phyloP scores from a whole-genome alignment of 2,113 vertebrate genomes.

The Corvus moneduloides region DNA sequence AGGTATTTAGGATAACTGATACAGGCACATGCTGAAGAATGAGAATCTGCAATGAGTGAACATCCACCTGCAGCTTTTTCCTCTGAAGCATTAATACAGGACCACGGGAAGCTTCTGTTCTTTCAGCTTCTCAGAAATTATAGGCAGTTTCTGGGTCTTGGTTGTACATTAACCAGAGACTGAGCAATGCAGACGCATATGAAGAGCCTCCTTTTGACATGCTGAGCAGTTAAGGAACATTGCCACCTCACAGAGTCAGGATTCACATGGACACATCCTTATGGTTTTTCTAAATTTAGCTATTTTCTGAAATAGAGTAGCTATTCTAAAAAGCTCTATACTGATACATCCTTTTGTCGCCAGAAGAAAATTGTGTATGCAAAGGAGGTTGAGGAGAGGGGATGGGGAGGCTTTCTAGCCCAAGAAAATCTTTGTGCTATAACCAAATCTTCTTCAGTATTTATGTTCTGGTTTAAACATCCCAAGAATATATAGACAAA shows the following conservation, averaged over 20 bases:
- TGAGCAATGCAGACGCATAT: constrained; percentile 2
- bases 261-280: not conserved
- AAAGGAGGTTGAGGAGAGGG: not conserved
- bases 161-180: not conserved
- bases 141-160: not conserved
- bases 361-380: not conserved
- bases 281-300: not conserved
- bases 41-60: constrained; percentile 36
- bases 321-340: not conserved
- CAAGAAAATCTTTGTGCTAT: not conserved
- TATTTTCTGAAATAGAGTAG: constrained; percentile 7
- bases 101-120: constrained; percentile 46
- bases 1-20: constrained; percentile 32
- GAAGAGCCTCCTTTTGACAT: not conserved
- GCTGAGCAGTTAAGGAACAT: constrained; percentile 26
- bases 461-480: not conserved
- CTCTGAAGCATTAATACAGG: constrained; percentile 26
- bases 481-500: not conserved
- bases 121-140: constrained; percentile 53
- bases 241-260: not conserved
- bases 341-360: not conserved
- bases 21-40: constrained; percentile 32
- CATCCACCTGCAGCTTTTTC: constrained; percentile 49
- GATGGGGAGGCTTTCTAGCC: not conserved
- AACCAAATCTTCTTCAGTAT: not conserved